Conservation (phyloP, 2,888 invertebrate species). For the Rhorus exstirpatorius region DNA sequence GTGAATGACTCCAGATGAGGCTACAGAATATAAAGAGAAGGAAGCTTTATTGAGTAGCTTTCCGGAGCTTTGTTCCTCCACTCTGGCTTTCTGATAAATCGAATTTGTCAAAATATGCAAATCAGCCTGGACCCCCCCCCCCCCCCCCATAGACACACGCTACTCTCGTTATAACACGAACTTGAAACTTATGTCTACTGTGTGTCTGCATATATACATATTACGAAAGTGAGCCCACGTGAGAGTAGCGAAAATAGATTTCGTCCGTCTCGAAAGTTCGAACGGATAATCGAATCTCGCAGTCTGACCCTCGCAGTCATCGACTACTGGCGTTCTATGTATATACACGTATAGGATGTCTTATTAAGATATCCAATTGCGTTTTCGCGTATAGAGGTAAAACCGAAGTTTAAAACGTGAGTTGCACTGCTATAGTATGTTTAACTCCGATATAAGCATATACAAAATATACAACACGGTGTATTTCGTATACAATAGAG, state of each 20-base stretch:
- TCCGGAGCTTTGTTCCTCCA: slow-evolving; percentile 72
- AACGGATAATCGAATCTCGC: slow-evolving; percentile 56
- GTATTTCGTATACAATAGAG: not conserved
- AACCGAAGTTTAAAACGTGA: slow-evolving; percentile 29
- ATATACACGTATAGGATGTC: slow-evolving; percentile 4
- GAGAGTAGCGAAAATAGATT: slow-evolving; percentile 56
- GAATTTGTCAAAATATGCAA: slow-evolving; percentile 80
- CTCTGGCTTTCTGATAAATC: slow-evolving; percentile 71
- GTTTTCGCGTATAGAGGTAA: slow-evolving; percentile 27
- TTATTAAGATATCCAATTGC: slow-evolving; percentile 59
- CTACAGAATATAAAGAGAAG: not conserved
- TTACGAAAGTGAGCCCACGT: slow-evolving; percentile 1
- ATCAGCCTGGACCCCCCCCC: slow-evolving; percentile 66
- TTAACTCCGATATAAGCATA: not conserved
- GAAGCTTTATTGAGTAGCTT: slow-evolving; percentile 17
- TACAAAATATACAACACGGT: not conserved
- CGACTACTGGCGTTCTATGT: slow-evolving; percentile 17
- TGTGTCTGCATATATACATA: not conserved
- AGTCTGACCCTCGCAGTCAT: slow-evolving; percentile 50
- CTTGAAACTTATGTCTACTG: no score
- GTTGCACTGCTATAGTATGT: slow-evolving; percentile 15
- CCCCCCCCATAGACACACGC: no score
- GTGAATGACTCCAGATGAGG: not conserved
- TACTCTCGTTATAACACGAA: not conserved
- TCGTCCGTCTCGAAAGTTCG: slow-evolving; percentile 45